Percentiles rank a stretch among this genome's conserved stretches.
phyloP scores from a whole-genome alignment of 2,888 invertebrate genomes.

The Diplolepis rosae region DNA sequence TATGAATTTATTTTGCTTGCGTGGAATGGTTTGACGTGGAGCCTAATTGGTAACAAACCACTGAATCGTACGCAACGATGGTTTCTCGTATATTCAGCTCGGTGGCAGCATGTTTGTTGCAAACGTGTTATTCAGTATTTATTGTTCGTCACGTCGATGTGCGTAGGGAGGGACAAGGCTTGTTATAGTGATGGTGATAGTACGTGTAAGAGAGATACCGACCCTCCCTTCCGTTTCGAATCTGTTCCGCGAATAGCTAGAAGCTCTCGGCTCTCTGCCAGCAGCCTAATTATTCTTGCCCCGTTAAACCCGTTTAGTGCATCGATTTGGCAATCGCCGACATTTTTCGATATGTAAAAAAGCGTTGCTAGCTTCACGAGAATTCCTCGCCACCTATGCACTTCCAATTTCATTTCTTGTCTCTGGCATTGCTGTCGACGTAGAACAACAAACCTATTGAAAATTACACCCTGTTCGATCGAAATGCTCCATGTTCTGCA shows the following conservation, averaged over 20 bases:
- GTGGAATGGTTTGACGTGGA: not conserved
- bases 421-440: not conserved
- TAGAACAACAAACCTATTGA: not conserved
- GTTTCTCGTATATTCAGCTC: constrained; percentile 6
- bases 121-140: constrained; percentile 52
- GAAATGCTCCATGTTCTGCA: not conserved
- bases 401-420: not conserved
- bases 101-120: constrained; percentile 13
- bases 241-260: constrained; percentile 57
- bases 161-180: constrained; percentile 52
- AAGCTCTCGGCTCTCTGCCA: constrained; percentile 66
- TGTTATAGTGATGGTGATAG: constrained; percentile 53
- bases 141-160: constrained; percentile 48
- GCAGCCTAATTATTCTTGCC: constrained; percentile 69
- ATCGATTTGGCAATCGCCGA: constrained; percentile 65
- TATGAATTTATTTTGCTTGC: not conserved
- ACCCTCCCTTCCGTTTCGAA: constrained; percentile 54
- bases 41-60: constrained; percentile 20
- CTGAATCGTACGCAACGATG: constrained; percentile 2
- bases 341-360: constrained; percentile 50
- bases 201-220: constrained; percentile 42
- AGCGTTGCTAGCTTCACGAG: not conserved
- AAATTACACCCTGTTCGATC: not conserved
- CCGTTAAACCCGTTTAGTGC: constrained; percentile 69
- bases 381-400: not conserved